Evolutionary conservation across 2,888 invertebrate species (phyloP).

Genomic region (Adineta ricciae): DNA sequence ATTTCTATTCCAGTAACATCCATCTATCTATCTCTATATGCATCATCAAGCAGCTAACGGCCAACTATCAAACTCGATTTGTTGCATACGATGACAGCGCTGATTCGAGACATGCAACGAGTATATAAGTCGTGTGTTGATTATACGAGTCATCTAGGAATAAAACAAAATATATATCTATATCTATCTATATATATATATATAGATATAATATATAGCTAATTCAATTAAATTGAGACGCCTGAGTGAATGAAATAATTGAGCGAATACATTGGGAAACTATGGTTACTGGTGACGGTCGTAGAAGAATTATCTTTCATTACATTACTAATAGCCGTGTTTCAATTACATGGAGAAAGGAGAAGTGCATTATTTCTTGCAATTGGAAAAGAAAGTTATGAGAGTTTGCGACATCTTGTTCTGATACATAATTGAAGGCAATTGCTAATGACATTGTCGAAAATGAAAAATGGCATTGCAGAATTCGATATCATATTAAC

Average conservation of each 20-base stretch:
- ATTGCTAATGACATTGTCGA: background rate
- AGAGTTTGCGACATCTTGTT: background rate
- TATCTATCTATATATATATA: no score
- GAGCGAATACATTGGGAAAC: background rate
- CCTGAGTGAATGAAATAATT: background rate
- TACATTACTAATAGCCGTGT: background rate
- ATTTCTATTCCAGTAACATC: background rate
- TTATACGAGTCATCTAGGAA: background rate
- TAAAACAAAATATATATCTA: background rate
- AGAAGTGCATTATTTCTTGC: no score
- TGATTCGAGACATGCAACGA: background rate
- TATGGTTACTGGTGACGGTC: background rate
- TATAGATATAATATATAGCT: background rate
- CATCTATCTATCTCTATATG: background rate
- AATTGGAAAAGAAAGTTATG: background rate
- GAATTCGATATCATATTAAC: background rate
- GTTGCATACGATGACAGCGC: background rate
- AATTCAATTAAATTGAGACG: background rate
- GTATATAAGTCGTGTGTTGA: background rate
- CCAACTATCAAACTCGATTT: slow-evolving; percentile 9
- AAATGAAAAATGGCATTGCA: background rate
- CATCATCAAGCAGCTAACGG: background rate
- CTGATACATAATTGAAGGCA: background rate
- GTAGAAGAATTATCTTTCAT: background rate
- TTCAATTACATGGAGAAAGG: no score